These are phyloP conservation scores for Gortyna flavago DNA, from an alignment of 2,888 invertebrate genomes.

Conservation along the genomic window DNA sequence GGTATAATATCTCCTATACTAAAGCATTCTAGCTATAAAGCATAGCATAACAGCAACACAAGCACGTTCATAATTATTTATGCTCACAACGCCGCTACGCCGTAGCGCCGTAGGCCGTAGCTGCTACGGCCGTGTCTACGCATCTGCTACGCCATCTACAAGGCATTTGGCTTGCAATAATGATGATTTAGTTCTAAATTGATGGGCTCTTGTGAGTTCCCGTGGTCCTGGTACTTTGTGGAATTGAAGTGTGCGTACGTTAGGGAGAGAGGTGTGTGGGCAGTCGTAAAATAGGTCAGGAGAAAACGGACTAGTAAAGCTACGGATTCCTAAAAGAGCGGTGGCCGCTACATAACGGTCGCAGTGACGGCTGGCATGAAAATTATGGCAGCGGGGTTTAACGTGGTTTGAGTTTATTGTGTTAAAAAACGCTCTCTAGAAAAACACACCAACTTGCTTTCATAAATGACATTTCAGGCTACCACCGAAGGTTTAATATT, in stretches of 20 bases:
- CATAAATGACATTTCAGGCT: too few species aligned
- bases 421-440: too few species aligned
- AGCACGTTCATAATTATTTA: conserved; percentile 41
- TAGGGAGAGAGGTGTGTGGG: not conserved
- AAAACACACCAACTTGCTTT: too few species aligned
- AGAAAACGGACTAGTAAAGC: too few species aligned
- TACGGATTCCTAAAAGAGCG: too few species aligned
- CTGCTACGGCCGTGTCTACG: conserved; percentile 64
- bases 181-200: conserved; percentile 39
- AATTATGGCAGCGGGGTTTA: too few species aligned
- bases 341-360: too few species aligned
- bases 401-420: too few species aligned
- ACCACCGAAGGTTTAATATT: too few species aligned
- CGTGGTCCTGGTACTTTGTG: conserved; percentile 42
- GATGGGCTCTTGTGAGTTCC: conserved; percentile 43
- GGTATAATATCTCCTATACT: not conserved
- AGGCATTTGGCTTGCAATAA: conserved; percentile 52
- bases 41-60: conserved; percentile 15
- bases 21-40: conserved; percentile 12
- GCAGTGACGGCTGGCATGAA: too few species aligned
- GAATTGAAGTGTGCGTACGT: not conserved
- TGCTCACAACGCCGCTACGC: conserved; percentile 52
- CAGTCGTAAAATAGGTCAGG: not conserved
- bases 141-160: conserved; percentile 67
- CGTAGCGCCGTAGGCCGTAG: conserved; percentile 57